phyloP scores from a whole-genome alignment of 2,113 vertebrate genomes.

The Hemiscyllium ocellatum region DNA sequence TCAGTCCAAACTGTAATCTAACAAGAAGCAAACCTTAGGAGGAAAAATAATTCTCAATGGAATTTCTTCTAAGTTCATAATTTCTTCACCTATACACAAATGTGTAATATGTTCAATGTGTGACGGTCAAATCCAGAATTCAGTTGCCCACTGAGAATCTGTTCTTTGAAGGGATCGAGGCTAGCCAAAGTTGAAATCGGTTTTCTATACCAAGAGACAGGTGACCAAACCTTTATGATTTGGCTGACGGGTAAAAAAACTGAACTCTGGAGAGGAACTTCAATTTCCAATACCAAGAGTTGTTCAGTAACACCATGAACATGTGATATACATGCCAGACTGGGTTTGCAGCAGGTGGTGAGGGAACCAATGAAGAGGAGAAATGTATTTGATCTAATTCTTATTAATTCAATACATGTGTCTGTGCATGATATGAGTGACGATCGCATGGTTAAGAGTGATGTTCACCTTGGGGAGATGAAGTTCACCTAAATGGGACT shows the following conservation, averaged over 20 bases:
- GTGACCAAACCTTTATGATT: background rate
- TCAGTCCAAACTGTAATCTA: background rate
- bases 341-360: too few species aligned
- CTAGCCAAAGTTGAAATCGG: background rate
- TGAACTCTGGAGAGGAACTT: too few species aligned
- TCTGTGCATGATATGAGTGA: too few species aligned
- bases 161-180: background rate
- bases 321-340: too few species aligned
- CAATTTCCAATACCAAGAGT: too few species aligned
- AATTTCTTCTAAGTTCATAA: slow-evolving; percentile 37
- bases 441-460: too few species aligned
- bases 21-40: background rate
- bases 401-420: too few species aligned
- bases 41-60: slow-evolving; percentile 39
- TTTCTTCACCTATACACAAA: background rate
- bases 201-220: background rate
- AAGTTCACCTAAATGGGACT: too few species aligned
- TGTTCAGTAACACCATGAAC: too few species aligned
- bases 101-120: background rate
- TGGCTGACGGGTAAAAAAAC: background rate
- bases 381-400: too few species aligned
- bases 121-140: slow-evolving; percentile 7
- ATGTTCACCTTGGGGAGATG: too few species aligned
- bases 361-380: too few species aligned
- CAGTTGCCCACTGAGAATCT: background rate